Evolutionary conservation across 1,140 invertebrate species (phyloP).

Genomic region (Euura lappo): DNA sequence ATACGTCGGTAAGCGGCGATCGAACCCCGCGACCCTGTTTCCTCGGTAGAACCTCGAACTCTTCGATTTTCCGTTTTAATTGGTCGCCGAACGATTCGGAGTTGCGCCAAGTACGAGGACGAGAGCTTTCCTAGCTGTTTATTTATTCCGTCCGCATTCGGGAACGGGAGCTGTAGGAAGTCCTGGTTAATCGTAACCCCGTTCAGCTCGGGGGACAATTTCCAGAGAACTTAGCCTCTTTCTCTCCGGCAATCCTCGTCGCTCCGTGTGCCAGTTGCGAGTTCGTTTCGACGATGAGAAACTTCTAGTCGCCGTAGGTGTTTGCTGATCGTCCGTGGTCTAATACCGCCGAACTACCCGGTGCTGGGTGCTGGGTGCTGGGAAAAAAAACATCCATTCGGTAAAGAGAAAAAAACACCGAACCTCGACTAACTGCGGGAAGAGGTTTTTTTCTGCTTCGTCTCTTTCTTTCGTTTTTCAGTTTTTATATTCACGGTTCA

Average conservation of each 20-base stretch:
- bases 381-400: neutral
- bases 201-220: conserved; percentile 2
- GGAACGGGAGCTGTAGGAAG: conserved; percentile 23
- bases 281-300: neutral
- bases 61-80: neutral
- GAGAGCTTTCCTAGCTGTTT: neutral
- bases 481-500: neutral
- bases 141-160: conserved; percentile 31
- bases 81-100: neutral
- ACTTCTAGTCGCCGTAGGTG: conserved; percentile 3
- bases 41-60: neutral
- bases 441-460: neutral
- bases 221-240: neutral
- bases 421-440: neutral
- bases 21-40: no score
- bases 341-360: neutral
- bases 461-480: neutral
- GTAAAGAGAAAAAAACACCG: neutral
- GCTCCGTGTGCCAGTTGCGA: neutral
- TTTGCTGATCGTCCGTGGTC: conserved; percentile 6
- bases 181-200: conserved; percentile 6
- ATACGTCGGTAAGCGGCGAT: no score
- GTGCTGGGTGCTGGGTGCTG: neutral
- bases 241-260: neutral
- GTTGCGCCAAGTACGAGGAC: neutral